Base-by-base conservation (phyloP, 2,888 invertebrate genomes). In the Drosophila dives region DNA sequence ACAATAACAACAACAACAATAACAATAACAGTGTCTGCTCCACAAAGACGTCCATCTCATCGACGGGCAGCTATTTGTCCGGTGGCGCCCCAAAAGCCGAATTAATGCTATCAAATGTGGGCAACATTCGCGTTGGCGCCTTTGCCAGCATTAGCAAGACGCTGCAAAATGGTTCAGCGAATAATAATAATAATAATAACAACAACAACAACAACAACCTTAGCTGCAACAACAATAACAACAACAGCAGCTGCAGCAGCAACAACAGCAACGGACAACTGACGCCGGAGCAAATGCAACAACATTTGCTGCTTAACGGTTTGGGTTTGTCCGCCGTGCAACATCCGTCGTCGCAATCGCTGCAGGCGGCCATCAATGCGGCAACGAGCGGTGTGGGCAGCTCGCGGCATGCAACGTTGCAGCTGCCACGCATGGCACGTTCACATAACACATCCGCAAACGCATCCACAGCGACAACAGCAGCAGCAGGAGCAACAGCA, bases 81-180 rank as follows among this genome's bases (percentile, higher is more conserved):
- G 66, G 53, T 0, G 59, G 49, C 1, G 73, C 81, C 63, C 36
- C 55, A 23, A 86, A 91, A 55, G 75, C 91, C 0, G 91, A 91
- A 60, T 86, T 92, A 0, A 89, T 85, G 10, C 81, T 91, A 61
- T 84, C 91, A 55, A 85, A 77, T 42, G 82, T 92, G 29, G 92
- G 91, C 34, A 91, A 91, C 34, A 91, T 91, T 64, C 86, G 91
- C 0, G 91, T 91, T n/a, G 91, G 91, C 15, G 90, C 89, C 40
- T 89, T 91, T 71, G 91, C 91, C 45, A 92, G 87, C 73, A 83
- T 92, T 5, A 85, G 49, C 56, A 92, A 92, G 34, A 84, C 90
- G 10, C 56, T 91, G 45, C 90, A 84, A 40, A 91, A 89, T 61
- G 84, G 81, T 7, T 77, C 60, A n/a, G 49, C 53, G 20, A 75